Conservation (phyloP, 2,113 vertebrate species). For the Gallinago media region DNA sequence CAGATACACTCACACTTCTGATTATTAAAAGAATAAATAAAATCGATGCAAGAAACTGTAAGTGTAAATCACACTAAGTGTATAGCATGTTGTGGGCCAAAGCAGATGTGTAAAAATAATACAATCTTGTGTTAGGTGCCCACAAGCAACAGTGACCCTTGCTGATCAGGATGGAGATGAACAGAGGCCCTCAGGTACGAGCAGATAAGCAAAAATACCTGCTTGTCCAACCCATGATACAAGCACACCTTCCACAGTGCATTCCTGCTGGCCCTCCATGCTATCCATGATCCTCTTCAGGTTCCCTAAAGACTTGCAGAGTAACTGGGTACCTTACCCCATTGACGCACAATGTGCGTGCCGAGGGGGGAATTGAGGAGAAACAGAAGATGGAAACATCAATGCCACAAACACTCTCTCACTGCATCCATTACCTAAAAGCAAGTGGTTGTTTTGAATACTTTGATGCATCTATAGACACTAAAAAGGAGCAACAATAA, state of each 20-base stretch:
- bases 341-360: rapidly evolving
- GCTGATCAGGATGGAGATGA: not conserved
- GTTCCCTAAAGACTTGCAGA: not conserved
- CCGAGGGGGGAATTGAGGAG: not conserved
- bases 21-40: not conserved
- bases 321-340: not conserved
- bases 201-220: not conserved
- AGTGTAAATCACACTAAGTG: not conserved
- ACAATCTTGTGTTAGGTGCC: too few species aligned
- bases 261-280: not conserved
- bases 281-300: too few species aligned
- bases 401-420: not conserved
- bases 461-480: too few species aligned
- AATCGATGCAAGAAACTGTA: not conserved
- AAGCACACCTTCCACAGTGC: not conserved
- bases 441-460: not conserved
- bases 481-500: not conserved
- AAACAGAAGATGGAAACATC: not conserved
- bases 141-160: not conserved
- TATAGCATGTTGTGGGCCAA: not conserved
- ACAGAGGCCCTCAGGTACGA: not conserved
- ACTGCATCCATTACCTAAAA: not conserved
- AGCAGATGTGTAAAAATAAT: not conserved
- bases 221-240: not conserved
- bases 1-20: not conserved